Percentiles rank a stretch among this genome's conserved stretches.
Evolutionary conservation across 2,888 invertebrate species (phyloP).

Genomic region (Cataglyphis rosenhaueri): DNA sequence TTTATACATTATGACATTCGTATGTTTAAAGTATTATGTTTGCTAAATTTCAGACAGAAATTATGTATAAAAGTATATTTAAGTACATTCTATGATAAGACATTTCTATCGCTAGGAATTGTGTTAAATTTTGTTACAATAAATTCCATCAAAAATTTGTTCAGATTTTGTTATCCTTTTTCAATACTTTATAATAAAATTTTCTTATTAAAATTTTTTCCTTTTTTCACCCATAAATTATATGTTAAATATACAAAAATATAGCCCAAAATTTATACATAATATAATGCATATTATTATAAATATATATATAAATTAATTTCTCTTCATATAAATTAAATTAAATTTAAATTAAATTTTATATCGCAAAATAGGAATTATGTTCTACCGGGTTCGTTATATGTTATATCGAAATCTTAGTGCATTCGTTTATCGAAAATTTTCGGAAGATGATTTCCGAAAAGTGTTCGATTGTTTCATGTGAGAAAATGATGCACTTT

Average conservation of each 20-base stretch:
- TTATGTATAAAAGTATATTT: not conserved
- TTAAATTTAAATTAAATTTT: conserved; percentile 16
- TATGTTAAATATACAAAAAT: not conserved
- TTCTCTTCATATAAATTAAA: conserved; percentile 6
- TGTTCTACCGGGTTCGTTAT: not conserved
- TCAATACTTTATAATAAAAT: not conserved
- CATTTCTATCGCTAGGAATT: not conserved
- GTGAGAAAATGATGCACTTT: conserved; percentile 30
- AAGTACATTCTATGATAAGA: not conserved
- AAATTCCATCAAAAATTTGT: not conserved
- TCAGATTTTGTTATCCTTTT: not conserved
- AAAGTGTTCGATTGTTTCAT: conserved; percentile 6
- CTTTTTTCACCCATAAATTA: not conserved
- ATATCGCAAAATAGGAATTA: not conserved
- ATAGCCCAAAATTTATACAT: not conserved
- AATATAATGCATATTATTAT: not conserved
- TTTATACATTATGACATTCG: conserved; percentile 12
- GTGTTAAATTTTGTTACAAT: conserved; percentile 3
- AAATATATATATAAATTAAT: not conserved
- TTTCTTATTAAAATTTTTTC: not conserved
- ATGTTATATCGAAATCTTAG: conserved; percentile 15
- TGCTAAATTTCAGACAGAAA: not conserved
- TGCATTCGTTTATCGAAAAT: not conserved
- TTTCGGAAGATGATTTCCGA: not conserved
- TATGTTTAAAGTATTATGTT: not conserved